These are phyloP conservation scores for Sphaerodactylus townsendi DNA, from an alignment of 2,113 vertebrate genomes.

Conservation along the genomic window DNA sequence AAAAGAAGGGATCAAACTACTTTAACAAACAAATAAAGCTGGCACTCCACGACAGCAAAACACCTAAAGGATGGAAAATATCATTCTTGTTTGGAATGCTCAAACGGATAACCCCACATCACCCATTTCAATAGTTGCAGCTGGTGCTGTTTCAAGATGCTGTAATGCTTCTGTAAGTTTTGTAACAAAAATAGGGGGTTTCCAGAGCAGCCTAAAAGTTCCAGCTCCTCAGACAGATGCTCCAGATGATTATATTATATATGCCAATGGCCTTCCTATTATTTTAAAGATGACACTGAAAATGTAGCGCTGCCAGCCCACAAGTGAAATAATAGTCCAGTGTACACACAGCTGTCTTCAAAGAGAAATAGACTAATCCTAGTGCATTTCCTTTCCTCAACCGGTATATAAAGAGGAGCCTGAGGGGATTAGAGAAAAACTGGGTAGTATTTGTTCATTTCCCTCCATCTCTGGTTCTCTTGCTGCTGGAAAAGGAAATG, in stretches of 20 bases:
- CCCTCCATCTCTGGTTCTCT: constrained; percentile 59
- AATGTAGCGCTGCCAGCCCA: constrained; percentile 52
- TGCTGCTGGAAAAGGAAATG: constrained; percentile 61
- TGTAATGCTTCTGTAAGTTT: not conserved
- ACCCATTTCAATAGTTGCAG: not conserved
- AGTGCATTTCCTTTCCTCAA: constrained; percentile 70
- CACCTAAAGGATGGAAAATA: not conserved
- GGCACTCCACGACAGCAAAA: not conserved
- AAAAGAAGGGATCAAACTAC: no score
- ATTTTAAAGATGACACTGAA: constrained; percentile 50
- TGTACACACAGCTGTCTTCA: constrained; percentile 69
- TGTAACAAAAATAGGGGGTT: not conserved
- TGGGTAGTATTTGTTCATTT: constrained; percentile 62
- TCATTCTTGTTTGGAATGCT: not conserved
- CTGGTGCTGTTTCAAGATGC: constrained; percentile 12
- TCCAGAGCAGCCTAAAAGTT: fast-evolving
- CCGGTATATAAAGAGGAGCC: constrained; percentile 63
- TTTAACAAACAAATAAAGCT: no score
- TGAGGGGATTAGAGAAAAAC: constrained; percentile 54
- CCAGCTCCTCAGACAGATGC: not conserved
- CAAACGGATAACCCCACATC: not conserved
- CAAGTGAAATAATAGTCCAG: constrained; percentile 63
- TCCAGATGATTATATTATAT: not conserved
- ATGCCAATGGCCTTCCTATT: constrained; percentile 21
- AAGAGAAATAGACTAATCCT: constrained; percentile 73